Evolutionary conservation across 2,113 vertebrate genomes (phyloP), one percentile per base, ranked within the genome.

Genomic region (Mustelus asterias): DNA sequence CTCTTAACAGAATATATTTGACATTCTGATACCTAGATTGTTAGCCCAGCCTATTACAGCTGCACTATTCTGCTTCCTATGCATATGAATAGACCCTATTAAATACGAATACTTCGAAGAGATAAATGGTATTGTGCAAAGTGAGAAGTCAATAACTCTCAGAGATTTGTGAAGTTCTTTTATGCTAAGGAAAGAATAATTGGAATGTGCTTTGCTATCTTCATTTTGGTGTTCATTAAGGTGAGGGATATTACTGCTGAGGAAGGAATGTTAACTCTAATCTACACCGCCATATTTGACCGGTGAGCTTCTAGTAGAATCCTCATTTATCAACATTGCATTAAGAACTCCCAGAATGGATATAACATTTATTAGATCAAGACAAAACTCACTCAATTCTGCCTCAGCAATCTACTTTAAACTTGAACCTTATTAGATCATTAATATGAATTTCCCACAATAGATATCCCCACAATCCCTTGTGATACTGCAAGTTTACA

Each of bases 51-150:
- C 2, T 83, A 20, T 83, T 83, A 41, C n/a, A 80, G 33, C 78
- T 80, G 78, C 78, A 37, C n/a, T 80, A 80, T 37, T 80, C 78
- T 37, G 78, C 78, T 37, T 83, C 16, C 16, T 83, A 83, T 41
- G 80, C 80, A 83, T 99, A 90, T 54, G 58, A 90, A 90, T 90
- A 60, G 26, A 33, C 16, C 54, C 88, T 14, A 90, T 90, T 90
- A 60, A 58, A 33, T 60, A 90, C 10, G 29, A 60, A 90, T 48
- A 90, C 24, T 90, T 90, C 54, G 33, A 60, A 33, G 54, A 60
- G 58, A 90, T 90, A 54, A 58, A 33, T 26, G 29, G 29, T 58
- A 41, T 83, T 54, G 24, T 60, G 88, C 18, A 83, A 60, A 90
- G 48, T 89, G 24, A 89, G 86, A 89, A 58, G 29, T 90, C 58